Conservation (phyloP, 2,113 vertebrate species). For the Epinephelus cyanopodus region DNA sequence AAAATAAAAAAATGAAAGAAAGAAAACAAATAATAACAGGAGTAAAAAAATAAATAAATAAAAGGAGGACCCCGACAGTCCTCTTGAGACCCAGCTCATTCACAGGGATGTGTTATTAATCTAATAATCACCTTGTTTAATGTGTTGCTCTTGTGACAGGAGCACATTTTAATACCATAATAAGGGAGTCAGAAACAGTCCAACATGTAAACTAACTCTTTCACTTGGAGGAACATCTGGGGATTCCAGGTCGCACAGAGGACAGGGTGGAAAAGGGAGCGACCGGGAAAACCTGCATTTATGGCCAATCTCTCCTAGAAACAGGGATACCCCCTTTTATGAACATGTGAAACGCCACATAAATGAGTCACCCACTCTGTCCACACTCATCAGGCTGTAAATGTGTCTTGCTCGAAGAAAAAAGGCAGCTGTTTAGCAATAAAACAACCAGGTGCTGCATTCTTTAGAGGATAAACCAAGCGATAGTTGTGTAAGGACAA, state of each 20-base stretch:
- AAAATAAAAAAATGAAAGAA: slow-evolving; percentile 19
- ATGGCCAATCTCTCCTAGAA: neutral
- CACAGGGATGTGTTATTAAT: slow-evolving; percentile 54
- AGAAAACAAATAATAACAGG: slow-evolving; percentile 50
- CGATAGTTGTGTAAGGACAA: slow-evolving; percentile 48
- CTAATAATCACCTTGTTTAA: slow-evolving; percentile 53
- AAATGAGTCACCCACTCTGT: slow-evolving; percentile 14
- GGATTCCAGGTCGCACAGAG: slow-evolving; percentile 33
- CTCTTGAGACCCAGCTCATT: slow-evolving; percentile 12
- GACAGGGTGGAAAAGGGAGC: slow-evolving; percentile 18
- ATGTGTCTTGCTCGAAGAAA: neutral
- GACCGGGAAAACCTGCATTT: neutral
- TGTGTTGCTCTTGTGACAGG: slow-evolving; percentile 6
- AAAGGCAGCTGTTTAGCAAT: neutral
- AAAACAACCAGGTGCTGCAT: slow-evolving; percentile 1
- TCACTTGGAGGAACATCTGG: slow-evolving; percentile 40
- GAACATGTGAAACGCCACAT: neutral
- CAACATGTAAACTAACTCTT: slow-evolving; percentile 38
- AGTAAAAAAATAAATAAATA: slow-evolving; percentile 24
- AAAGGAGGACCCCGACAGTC: slow-evolving; percentile 7
- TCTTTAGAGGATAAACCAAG: slow-evolving; percentile 46
- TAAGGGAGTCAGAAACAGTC: slow-evolving; percentile 25
- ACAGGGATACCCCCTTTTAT: neutral
- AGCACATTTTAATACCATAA: slow-evolving; percentile 27
- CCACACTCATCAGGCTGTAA: slow-evolving; percentile 8